Conservation (phyloP, 2,888 invertebrate genomes). For the Archips xylosteana region DNA sequence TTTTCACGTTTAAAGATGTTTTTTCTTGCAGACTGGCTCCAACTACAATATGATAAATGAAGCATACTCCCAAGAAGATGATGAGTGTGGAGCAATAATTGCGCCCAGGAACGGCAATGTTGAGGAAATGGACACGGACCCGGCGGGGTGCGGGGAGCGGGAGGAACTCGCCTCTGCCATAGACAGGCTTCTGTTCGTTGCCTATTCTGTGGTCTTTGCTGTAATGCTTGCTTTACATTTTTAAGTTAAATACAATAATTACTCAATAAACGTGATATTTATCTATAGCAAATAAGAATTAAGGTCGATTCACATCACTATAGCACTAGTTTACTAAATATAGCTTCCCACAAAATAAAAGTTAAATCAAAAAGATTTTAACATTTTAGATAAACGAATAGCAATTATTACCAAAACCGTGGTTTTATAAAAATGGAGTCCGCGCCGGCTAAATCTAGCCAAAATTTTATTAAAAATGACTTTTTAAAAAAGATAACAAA, state of each 20-base stretch:
- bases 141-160: slow-evolving; percentile 54
- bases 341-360: too few relatives aligned
- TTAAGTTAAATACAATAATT: slow-evolving; percentile 45
- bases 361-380: too few relatives aligned
- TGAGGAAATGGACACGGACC: slow-evolving; percentile 73
- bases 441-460: not conserved
- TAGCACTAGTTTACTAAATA: too few relatives aligned
- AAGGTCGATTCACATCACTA: too few relatives aligned
- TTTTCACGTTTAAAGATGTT: not conserved
- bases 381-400: too few relatives aligned
- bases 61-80: slow-evolving; percentile 66
- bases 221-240: slow-evolving; percentile 67
- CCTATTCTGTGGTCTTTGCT: slow-evolving; percentile 65
- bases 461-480: not conserved
- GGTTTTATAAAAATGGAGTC: not conserved
- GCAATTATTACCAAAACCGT: too few relatives aligned
- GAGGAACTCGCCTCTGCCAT: slow-evolving; percentile 68
- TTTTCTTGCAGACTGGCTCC: slow-evolving; percentile 49
- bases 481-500: not conserved
- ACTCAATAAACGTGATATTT: too few relatives aligned
- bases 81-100: slow-evolving; percentile 51
- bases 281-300: too few relatives aligned
- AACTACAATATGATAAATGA: slow-evolving; percentile 65
- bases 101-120: slow-evolving; percentile 56
- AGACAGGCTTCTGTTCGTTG: slow-evolving; percentile 68